Conservation (phyloP, 1,140 invertebrate genomes). For the Scaptodrosophila lebanonensis region DNA sequence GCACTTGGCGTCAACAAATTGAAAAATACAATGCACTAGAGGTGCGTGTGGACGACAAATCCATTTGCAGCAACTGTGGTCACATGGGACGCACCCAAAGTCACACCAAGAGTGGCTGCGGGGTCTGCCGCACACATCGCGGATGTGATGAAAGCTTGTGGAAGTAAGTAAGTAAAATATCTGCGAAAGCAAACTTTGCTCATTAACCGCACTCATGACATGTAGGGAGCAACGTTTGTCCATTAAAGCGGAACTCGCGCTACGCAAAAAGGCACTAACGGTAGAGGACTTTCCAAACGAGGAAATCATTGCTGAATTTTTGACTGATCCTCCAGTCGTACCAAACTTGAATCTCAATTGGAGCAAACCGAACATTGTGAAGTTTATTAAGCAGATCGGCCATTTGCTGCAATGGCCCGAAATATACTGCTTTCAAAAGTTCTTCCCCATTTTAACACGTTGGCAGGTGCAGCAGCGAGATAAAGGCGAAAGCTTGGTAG, state of each 20-base stretch:
- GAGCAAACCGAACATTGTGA: constrained; percentile 82
- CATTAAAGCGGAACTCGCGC: constrained; percentile 83
- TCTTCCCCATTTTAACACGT: constrained; percentile 85
- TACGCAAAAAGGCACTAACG: constrained; percentile 84
- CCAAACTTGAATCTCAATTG: constrained; percentile 80
- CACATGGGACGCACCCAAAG: constrained; percentile 81
- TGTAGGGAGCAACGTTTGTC: constrained; percentile 80
- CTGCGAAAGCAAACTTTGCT: neutral
- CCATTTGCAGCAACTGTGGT: constrained; percentile 83
- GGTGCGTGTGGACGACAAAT: constrained; percentile 79
- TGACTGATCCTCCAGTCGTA: constrained; percentile 78
- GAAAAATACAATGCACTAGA: constrained; percentile 79
- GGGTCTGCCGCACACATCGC: constrained; percentile 79
- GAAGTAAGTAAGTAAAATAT: constrained; percentile 79
- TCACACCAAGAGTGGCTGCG: constrained; percentile 82
- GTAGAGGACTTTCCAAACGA: constrained; percentile 84
- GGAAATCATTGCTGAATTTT: constrained; percentile 86
- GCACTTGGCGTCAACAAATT: constrained; percentile 81
- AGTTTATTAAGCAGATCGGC: constrained; percentile 84
- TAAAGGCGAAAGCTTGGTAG: constrained; percentile 19
- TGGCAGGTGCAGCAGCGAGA: constrained; percentile 79
- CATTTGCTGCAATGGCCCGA: constrained; percentile 85
- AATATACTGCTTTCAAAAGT: constrained; percentile 86
- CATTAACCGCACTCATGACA: constrained; percentile 5
- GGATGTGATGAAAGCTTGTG: constrained; percentile 81